phyloP scores from a whole-genome alignment of 2,113 vertebrate species.

The Neolamprologus sp. region DNA sequence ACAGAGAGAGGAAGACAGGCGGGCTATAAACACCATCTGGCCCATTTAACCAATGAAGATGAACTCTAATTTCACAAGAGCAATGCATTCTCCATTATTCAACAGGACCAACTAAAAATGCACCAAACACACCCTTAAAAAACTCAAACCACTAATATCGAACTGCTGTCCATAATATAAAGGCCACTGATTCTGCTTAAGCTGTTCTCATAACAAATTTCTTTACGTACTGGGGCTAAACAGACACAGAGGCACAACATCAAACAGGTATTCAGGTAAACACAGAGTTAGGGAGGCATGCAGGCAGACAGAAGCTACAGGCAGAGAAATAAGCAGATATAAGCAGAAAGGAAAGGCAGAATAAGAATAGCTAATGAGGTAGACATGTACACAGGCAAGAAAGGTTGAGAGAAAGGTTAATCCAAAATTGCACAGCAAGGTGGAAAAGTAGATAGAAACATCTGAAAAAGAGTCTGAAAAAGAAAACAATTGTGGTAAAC shows the following conservation, averaged over 20 bases:
- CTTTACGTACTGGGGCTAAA: neutral
- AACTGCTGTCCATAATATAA: neutral
- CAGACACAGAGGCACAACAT: neutral
- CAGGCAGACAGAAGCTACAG: neutral
- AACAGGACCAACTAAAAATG: neutral
- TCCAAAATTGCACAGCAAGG: neutral
- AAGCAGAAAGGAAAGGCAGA: neutral
- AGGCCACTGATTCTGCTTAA: neutral
- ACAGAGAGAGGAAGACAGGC: neutral
- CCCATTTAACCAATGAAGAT: neutral
- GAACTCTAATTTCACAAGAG: neutral
- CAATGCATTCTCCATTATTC: neutral
- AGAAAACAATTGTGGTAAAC: constrained; percentile 34
- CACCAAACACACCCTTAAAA: neutral
- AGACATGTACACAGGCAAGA: neutral
- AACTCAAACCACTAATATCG: neutral
- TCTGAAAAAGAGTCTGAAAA: constrained; percentile 6
- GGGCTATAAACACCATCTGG: neutral
- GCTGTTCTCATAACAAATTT: no score
- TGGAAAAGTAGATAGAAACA: constrained; percentile 15
- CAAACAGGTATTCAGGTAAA: neutral
- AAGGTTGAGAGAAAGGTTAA: neutral
- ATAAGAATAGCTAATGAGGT: neutral
- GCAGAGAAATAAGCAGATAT: neutral
- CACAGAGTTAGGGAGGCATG: neutral